Conservation (phyloP, 64 coral and sea anemone species). For the Dendronephthya gigantea region DNA sequence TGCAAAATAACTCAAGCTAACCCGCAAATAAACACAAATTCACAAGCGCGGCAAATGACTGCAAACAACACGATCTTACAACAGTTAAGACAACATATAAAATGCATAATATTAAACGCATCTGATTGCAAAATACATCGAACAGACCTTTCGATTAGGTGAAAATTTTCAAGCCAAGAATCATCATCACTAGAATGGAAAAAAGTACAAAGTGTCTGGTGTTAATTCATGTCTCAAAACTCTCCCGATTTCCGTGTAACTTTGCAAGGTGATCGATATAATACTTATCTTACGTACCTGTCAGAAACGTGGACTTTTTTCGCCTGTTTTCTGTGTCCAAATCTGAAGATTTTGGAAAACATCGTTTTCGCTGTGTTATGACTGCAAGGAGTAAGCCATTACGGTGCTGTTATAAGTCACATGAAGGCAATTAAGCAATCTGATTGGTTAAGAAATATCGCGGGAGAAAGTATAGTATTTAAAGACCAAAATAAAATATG, state of each 20-base stretch:
- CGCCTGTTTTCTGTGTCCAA: not conserved
- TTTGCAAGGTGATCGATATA: not conserved
- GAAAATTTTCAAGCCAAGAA: not conserved
- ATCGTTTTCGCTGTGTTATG: not conserved
- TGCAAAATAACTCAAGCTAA: no score
- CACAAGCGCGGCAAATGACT: not conserved
- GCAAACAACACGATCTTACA: not conserved
- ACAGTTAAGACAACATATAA: not conserved
- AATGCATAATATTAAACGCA: not conserved
- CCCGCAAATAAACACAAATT: not conserved
- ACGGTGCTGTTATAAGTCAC: not conserved
- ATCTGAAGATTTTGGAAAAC: slow-evolving; percentile 7
- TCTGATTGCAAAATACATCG: not conserved
- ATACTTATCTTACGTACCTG: not conserved
- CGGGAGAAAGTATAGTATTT: not conserved
- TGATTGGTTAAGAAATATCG: slow-evolving; percentile 2
- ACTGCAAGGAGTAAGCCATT: not conserved
- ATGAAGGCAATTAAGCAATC: not conserved
- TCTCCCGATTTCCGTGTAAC: not conserved
- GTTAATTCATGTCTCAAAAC: not conserved
- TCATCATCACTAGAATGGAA: not conserved
- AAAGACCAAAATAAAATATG: not conserved
- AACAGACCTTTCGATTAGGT: not conserved
- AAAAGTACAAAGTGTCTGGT: not conserved
- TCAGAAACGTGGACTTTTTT: slow-evolving; percentile 2